Conservation (phyloP, 2,113 vertebrate genomes). For the Charadrius vociferus region DNA sequence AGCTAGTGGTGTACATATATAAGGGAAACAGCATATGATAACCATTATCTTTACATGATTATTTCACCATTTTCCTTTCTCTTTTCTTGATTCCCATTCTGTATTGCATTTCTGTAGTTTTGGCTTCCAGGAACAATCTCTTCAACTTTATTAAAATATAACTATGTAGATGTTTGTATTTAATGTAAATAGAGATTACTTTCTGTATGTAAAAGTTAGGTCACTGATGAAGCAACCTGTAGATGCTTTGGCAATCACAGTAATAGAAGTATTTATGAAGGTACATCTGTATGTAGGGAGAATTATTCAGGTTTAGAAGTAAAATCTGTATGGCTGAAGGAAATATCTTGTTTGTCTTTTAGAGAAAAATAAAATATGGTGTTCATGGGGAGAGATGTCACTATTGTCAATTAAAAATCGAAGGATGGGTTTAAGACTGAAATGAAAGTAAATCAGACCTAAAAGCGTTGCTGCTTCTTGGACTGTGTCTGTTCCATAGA, state of each 20-base stretch:
- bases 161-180: not conserved
- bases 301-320: conserved; percentile 39
- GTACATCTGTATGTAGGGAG: not conserved
- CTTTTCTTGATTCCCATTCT: not conserved
- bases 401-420: not conserved
- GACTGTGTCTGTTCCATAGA: not conserved
- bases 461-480: not conserved
- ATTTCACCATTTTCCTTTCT: not conserved
- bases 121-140: not conserved
- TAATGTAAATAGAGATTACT: not conserved
- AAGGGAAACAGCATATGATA: not conserved
- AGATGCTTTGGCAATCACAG: not conserved
- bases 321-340: conserved; percentile 20
- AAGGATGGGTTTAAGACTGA: not conserved
- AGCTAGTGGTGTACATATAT: not conserved
- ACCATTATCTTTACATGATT: not conserved
- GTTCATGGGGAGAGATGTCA: not conserved
- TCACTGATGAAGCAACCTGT: not conserved
- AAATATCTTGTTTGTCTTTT: not conserved
- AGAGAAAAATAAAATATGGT: not conserved
- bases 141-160: not conserved
- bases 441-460: conserved; percentile 23
- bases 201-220: not conserved
- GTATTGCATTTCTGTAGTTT: not conserved
- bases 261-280: conserved; percentile 29